These are phyloP conservation scores for Psilanteris sp. DNA, from an alignment of 1,140 invertebrate genomes.

Conservation along the genomic window DNA sequence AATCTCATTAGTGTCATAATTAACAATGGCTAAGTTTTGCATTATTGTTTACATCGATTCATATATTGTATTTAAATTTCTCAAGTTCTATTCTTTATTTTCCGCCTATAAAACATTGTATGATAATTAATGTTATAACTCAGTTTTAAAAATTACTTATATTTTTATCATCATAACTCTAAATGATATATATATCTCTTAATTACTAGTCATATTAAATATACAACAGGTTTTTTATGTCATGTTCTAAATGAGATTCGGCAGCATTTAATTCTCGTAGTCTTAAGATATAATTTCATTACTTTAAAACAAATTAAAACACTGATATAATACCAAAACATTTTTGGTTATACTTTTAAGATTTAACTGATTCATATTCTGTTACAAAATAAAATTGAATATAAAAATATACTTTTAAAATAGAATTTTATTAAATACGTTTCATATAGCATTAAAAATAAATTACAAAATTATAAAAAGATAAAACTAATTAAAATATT, in stretches of 20 bases:
- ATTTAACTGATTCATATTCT: too few species aligned
- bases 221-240: conserved; percentile 42
- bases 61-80: conserved; percentile 12
- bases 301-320: conserved; percentile 15
- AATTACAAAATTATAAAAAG: too few species aligned
- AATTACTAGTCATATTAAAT: conserved; percentile 32
- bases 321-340: too few species aligned
- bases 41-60: conserved; percentile 24
- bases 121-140: conserved; percentile 35
- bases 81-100: conserved; percentile 15
- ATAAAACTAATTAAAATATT: conserved; percentile 6
- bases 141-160: conserved; percentile 16
- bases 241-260: conserved; percentile 28
- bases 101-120: conserved; percentile 33
- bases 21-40: conserved; percentile 55
- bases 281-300: conserved; percentile 19
- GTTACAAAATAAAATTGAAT: neutral
- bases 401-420: neutral
- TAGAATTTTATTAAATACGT: too few species aligned
- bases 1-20: conserved; percentile 41
- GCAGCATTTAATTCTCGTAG: conserved; percentile 28
- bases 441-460: too few species aligned
- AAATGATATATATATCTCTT: conserved; percentile 39
- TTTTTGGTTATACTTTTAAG: too few species aligned
- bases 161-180: conserved; percentile 17